phyloP scores from a whole-genome alignment of 2,888 invertebrate genomes.

The Meloe dianella region DNA sequence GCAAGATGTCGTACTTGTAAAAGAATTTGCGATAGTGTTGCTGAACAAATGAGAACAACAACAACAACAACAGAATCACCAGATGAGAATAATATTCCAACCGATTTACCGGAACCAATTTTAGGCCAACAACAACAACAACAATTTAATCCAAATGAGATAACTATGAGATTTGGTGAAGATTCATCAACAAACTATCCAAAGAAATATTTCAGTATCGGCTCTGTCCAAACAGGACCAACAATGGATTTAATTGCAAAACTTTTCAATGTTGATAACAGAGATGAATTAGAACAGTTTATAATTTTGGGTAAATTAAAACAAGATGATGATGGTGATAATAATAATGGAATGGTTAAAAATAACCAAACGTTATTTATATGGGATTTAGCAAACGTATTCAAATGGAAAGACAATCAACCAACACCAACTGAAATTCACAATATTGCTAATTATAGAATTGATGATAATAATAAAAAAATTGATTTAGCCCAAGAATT shows the following conservation, averaged over 20 bases:
- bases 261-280: conserved; percentile 1
- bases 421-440: conserved; percentile 13
- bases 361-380: conserved; percentile 7
- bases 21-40: background rate
- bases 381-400: conserved; percentile 19
- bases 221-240: background rate
- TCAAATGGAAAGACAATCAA: conserved; percentile 3
- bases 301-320: conserved; percentile 7
- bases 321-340: background rate
- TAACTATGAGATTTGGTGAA: background rate
- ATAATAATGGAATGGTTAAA: background rate
- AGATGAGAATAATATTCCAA: background rate
- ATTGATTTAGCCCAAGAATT: conserved; percentile 11
- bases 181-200: background rate
- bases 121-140: background rate
- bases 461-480: background rate
- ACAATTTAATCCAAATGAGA: background rate
- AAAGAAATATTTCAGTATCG: background rate
- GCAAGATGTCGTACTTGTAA: conserved; percentile 2
- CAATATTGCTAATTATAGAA: background rate
- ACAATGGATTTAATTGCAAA: background rate
- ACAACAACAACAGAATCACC: background rate
- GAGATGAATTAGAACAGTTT: background rate
- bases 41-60: background rate
- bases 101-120: background rate